Base-by-base conservation (phyloP, 2,113 vertebrate species). In the Saiga tatarica region DNA sequence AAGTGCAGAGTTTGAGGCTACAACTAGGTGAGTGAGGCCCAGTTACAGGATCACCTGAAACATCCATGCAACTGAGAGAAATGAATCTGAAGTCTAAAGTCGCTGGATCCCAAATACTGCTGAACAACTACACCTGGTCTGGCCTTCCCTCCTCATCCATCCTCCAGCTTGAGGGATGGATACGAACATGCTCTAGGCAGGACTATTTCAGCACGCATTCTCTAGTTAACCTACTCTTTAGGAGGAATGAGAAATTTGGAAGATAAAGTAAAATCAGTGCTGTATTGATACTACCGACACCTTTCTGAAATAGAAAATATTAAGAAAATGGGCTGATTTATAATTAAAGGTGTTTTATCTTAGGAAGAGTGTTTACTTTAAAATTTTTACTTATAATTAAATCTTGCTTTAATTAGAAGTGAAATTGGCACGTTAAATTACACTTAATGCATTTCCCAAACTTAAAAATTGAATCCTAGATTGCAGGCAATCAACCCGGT, bases 341-440 rank as follows among this genome's bases (percentile, higher is more conserved):
- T 84, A 94, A 95, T 93, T 39, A 96, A 97, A 97, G 96, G 89
- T 97, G 94, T 95, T 95, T 95, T 94, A 97, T 97, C 98, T 98
- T 98, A 97, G 97, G 97, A 98, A 98, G 95, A 98, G 95, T 74
- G 97, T 98, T 97, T 97, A 97, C 93, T 98, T 98, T 97, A 97
- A 98, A 96, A 85, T 90, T 95, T 95, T 97, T 94, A 98, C 92
- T 98, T 97, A 83, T 97, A 96, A 97, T 97, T 96, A 96, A 97
- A 96, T 97, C 82, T 79, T 90, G 55, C 94, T 97, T 96, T 97
- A 97, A 98, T 95, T 97, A 98, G 64, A 97, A 97, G 97, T 95
- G 89, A 96, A 96, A 95, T 53, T 96, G 97, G 19, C 81, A 95
- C 95, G 89, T 96, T 96, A 94, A 96, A 96, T 94, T 96, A 96